Percentiles rank a stretch among this genome's conserved stretches.
Evolutionary conservation across 2,888 invertebrate species (phyloP).

Genomic region (Cryptosula pallasiana): DNA sequence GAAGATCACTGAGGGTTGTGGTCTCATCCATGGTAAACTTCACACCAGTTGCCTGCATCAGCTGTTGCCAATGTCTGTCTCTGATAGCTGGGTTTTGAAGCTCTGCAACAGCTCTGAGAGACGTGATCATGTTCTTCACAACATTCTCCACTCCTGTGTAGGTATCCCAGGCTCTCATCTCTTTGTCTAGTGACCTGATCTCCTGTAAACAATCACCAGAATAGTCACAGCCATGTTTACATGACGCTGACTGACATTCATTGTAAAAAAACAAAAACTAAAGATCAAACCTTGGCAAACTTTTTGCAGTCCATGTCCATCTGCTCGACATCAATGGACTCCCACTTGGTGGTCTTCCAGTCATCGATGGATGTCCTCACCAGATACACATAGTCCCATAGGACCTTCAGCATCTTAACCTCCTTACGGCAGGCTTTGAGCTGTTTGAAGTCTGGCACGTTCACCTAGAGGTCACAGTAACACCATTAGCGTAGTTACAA

Average conservation of each 20-base stretch:
- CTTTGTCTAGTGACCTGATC: constrained; percentile 72
- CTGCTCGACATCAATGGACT: constrained; percentile 92
- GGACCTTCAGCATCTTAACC: constrained; percentile 69
- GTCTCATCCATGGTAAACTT: constrained; percentile 87
- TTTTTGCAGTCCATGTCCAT: constrained; percentile 98
- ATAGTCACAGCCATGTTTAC: too few species aligned
- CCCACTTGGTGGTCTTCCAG: constrained; percentile 96
- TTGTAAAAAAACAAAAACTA: background rate
- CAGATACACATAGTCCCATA: constrained; percentile 91
- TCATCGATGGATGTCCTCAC: constrained; percentile 86
- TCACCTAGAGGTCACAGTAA: constrained; percentile 58
- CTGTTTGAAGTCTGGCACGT: constrained; percentile 87
- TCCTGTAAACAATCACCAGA: constrained; percentile 33
- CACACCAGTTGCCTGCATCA: constrained; percentile 91
- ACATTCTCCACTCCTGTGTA: constrained; percentile 81
- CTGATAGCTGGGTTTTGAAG: constrained; percentile 92
- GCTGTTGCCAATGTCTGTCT: constrained; percentile 92
- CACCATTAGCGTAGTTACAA: too few species aligned
- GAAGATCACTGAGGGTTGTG: constrained; percentile 83
- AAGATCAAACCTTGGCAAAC: constrained; percentile 67
- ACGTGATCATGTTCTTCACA: constrained; percentile 93
- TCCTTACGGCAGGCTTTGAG: constrained; percentile 87
- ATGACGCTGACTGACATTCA: too few species aligned
- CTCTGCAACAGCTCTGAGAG: constrained; percentile 87
- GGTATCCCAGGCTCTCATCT: constrained; percentile 91